Evolutionary conservation across 2,797 vertebrate genomes (phyloP).

Genomic region (Acanthurus tractus): DNA sequence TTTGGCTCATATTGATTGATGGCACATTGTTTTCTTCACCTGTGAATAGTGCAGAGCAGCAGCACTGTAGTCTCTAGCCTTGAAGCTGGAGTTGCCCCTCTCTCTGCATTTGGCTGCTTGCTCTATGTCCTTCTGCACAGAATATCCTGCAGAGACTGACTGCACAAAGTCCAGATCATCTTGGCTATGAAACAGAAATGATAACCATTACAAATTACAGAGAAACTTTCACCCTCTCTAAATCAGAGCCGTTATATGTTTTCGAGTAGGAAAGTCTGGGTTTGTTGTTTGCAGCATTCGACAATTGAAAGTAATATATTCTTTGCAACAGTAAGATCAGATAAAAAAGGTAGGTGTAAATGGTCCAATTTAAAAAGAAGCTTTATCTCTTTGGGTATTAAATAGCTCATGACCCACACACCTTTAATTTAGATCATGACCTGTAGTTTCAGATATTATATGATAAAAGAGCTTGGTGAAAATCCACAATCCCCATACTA

Average conservation of each 20-base stretch:
- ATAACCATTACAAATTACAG: background rate
- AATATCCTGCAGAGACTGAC: constrained; percentile 69
- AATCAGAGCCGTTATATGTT: background rate
- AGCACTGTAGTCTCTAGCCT: constrained; percentile 80
- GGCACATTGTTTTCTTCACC: constrained; percentile 74
- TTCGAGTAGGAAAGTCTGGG: background rate
- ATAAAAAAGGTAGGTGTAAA: too few species aligned
- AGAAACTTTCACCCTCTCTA: background rate
- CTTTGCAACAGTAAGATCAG: background rate
- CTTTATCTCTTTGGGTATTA: background rate
- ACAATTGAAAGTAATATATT: background rate
- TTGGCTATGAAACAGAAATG: constrained; percentile 72
- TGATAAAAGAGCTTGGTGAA: background rate
- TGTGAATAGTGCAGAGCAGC: constrained; percentile 88
- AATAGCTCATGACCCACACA: background rate
- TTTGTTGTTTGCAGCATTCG: background rate
- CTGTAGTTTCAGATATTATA: background rate
- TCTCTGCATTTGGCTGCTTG: constrained; percentile 83
- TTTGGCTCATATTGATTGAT: background rate
- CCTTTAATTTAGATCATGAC: background rate
- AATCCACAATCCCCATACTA: background rate
- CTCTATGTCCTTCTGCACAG: constrained; percentile 80
- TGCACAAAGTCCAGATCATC: constrained; percentile 84
- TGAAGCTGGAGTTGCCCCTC: constrained; percentile 88
- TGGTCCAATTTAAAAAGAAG: too few species aligned